phyloP scores from a whole-genome alignment of 1,140 invertebrate species.

The Formica selysi region DNA sequence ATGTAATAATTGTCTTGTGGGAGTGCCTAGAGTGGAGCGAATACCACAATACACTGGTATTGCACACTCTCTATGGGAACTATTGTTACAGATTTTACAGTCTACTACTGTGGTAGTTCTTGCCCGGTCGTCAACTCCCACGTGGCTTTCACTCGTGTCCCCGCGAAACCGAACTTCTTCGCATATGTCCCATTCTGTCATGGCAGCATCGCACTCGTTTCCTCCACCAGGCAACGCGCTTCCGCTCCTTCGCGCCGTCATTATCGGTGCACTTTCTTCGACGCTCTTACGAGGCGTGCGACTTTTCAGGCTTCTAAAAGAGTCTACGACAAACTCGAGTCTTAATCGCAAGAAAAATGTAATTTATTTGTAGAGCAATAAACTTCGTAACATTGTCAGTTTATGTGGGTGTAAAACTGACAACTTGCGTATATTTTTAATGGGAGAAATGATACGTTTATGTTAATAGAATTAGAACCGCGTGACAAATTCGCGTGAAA shows the following conservation, averaged over 20 bases:
- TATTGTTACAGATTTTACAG: constrained; percentile 86
- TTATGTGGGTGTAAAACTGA: neutral
- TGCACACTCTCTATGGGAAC: constrained; percentile 84
- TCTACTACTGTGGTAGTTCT: constrained; percentile 80
- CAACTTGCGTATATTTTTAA: neutral
- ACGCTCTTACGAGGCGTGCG: neutral
- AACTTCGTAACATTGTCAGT: neutral
- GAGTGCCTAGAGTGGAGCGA: constrained; percentile 81
- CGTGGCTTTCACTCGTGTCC: constrained; percentile 85
- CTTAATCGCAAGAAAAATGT: neutral
- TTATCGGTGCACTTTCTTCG: constrained; percentile 64
- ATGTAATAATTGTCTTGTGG: constrained; percentile 86
- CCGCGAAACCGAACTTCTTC: constrained; percentile 74
- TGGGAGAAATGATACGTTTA: neutral
- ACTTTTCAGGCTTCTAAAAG: constrained; percentile 18
- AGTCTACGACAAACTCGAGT: neutral
- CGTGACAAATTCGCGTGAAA: neutral
- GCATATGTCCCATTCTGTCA: constrained; percentile 51
- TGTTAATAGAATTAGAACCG: neutral
- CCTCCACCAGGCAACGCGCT: constrained; percentile 31
- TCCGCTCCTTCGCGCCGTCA: constrained; percentile 60
- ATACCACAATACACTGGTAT: constrained; percentile 82
- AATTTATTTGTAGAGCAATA: neutral
- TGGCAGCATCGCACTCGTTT: constrained; percentile 19
- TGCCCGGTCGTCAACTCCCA: constrained; percentile 80